These are phyloP conservation scores for Yponomeuta plumbellus DNA, from an alignment of 2,888 invertebrate genomes.

Conservation along the genomic window DNA sequence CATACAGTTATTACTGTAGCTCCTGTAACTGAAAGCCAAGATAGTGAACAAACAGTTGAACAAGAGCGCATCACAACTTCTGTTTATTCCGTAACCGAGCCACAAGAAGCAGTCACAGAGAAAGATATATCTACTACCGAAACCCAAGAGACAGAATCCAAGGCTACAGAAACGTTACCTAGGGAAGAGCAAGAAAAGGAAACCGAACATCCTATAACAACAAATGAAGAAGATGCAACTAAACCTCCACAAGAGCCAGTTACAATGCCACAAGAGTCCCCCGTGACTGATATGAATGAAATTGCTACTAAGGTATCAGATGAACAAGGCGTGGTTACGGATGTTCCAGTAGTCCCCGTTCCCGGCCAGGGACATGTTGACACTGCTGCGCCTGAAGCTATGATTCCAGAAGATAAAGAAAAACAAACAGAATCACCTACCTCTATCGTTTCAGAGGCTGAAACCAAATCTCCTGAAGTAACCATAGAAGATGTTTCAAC, in stretches of 20 bases:
- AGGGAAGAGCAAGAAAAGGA: conserved; percentile 3
- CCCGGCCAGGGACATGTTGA: not conserved
- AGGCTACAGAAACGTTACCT: not conserved
- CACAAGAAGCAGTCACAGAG: not conserved
- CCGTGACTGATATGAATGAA: not conserved
- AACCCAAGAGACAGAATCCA: not conserved
- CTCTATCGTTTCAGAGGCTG: not conserved
- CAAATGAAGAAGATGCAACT: not conserved
- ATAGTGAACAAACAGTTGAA: not conserved
- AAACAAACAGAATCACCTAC: not conserved
- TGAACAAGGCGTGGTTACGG: not conserved
- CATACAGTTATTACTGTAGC: conserved; percentile 1
- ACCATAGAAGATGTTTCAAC: not conserved
- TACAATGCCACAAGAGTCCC: not conserved
- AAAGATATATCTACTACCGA: not conserved
- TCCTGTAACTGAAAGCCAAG: conserved; percentile 5
- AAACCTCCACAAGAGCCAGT: not conserved
- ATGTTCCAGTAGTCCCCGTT: not conserved
- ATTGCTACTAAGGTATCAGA: not conserved
- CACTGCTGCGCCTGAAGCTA: not conserved
- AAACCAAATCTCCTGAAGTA: not conserved
- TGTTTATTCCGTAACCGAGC: not conserved
- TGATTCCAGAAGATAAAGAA: not conserved
- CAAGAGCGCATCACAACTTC: not conserved
- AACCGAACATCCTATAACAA: not conserved